Base-by-base conservation (phyloP, 2,888 invertebrate genomes). In the Cartodere bifasciata region DNA sequence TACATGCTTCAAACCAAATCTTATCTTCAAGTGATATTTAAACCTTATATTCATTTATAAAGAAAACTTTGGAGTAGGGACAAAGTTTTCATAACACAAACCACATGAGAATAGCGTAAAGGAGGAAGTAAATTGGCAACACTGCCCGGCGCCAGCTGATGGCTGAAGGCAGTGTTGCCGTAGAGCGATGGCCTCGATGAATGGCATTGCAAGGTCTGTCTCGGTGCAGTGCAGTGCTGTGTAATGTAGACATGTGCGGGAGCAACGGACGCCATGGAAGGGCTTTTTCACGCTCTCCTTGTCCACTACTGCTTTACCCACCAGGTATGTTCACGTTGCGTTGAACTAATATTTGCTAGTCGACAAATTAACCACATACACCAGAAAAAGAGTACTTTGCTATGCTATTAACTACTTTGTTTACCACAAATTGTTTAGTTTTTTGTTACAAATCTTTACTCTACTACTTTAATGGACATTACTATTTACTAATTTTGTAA, bases 171-270 rank as follows among this genome's bases (percentile, higher is more conserved):
- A 45, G 49, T 48, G 56, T 51, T 56, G 55, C 55, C 57, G 57
- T 41, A 29, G 48, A 58, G 72, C 72, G 72, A 67, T 70, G 68
- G 64, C 71, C 68, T 67, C 71, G 70, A 70, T 73, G 72, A 72
- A 72, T 72, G 72, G 67, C 65, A 67, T 58, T 62, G 64, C 63
- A 65, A 63, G 60, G 58, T 57, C 58, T 58, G 55, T 58, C 55
- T 56, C 55, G 57, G 56, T 60, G 63, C 62, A 62, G 52, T 56
- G 56, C 54, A 50, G 55, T 52, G 53, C 43, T 37, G 32, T 35
- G 36, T 36, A 37, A 34, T 40, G 44, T 45, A 46, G 48, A 46
- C 43, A 50, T 50, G 52, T 50, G 49, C 50, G 48, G 46, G 39
- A 39, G 36, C 29, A 30, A n/a, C 26, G 28, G 39, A 38, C 46